A percentile compares a stretch with the other conserved stretches of the same genome.
Conservation (phyloP, 2,797 vertebrate genomes). For the Mormyrus hasselquistii region DNA sequence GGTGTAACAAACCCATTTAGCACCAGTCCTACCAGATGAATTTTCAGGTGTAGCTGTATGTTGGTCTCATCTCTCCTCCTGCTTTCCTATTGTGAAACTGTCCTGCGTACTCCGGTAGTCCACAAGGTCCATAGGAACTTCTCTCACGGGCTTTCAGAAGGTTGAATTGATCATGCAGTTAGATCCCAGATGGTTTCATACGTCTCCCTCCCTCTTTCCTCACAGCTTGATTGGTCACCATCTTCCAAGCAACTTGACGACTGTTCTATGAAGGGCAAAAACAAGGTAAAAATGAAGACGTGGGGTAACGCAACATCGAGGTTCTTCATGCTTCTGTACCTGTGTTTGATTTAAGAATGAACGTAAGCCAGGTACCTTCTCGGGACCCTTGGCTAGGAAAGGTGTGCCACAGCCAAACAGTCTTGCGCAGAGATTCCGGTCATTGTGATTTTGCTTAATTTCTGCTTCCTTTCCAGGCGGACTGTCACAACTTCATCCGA, state of each 20-base stretch:
- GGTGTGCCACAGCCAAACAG: neutral
- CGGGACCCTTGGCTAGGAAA: neutral
- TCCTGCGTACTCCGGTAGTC: neutral
- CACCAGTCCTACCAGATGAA: neutral
- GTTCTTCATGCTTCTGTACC: neutral
- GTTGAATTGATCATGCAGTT: neutral
- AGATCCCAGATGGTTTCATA: neutral
- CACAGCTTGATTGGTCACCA: slow-evolving; percentile 62
- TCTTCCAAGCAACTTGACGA: slow-evolving; percentile 53
- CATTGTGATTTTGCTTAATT: neutral
- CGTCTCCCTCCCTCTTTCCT: neutral
- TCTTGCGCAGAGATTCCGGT: neutral
- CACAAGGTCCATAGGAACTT: neutral
- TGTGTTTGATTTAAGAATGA: neutral
- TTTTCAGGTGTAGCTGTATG: neutral
- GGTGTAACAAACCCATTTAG: neutral
- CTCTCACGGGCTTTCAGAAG: neutral
- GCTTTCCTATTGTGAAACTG: neutral
- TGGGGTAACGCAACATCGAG: neutral
- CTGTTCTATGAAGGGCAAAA: slow-evolving; percentile 66
- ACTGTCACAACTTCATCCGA: slow-evolving; percentile 79
- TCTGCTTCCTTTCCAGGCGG: slow-evolving; percentile 52
- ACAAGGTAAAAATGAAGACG: slow-evolving; percentile 43
- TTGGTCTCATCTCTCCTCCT: neutral
- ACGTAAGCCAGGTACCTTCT: neutral